A percentile compares a stretch with the other conserved stretches of the same genome.
Conservation (phyloP, 2,888 invertebrate genomes). For the Apoderus coryli region DNA sequence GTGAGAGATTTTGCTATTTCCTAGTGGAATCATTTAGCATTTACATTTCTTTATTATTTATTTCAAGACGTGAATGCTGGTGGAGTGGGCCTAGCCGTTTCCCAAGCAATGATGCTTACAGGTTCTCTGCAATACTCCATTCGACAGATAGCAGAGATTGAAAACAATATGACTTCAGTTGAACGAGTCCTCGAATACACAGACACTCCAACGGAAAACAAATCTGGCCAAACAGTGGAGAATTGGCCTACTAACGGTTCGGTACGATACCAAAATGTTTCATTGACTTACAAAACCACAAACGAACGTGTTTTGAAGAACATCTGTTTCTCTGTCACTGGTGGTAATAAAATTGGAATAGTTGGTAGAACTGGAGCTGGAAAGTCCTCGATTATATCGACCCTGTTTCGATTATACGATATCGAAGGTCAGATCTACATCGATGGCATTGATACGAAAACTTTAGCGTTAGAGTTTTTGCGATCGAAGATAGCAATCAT, state of each 20-base stretch:
- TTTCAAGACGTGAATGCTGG: slow-evolving; percentile 26
- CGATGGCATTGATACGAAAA: slow-evolving; percentile 56
- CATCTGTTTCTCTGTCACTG: slow-evolving; percentile 40
- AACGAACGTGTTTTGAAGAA: slow-evolving; percentile 45
- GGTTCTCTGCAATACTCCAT: slow-evolving; percentile 77
- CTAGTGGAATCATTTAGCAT: too few species aligned
- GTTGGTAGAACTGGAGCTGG: slow-evolving; percentile 75
- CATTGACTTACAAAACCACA: slow-evolving; percentile 52
- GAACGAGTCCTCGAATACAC: slow-evolving; percentile 77
- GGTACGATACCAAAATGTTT: slow-evolving; percentile 50
- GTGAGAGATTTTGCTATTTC: slow-evolving; percentile 14
- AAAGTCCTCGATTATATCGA: slow-evolving; percentile 58
- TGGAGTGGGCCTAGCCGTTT: slow-evolving; percentile 30
- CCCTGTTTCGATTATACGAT: slow-evolving; percentile 66
- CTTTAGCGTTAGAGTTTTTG: slow-evolving; percentile 56
- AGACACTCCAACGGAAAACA: slow-evolving; percentile 45
- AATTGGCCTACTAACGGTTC: slow-evolving; percentile 60
- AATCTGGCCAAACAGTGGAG: slow-evolving; percentile 10
- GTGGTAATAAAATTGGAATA: slow-evolving; percentile 58
- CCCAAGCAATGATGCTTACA: slow-evolving; percentile 27
- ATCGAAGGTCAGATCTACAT: slow-evolving; percentile 65
- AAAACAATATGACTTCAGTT: slow-evolving; percentile 78
- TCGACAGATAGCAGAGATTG: slow-evolving; percentile 32
- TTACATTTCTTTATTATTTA: too few species aligned
- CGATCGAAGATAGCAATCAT: slow-evolving; percentile 70